Evolutionary conservation across 2,888 invertebrate genomes (phyloP).

Genomic region (Heterodera filipjevi): DNA sequence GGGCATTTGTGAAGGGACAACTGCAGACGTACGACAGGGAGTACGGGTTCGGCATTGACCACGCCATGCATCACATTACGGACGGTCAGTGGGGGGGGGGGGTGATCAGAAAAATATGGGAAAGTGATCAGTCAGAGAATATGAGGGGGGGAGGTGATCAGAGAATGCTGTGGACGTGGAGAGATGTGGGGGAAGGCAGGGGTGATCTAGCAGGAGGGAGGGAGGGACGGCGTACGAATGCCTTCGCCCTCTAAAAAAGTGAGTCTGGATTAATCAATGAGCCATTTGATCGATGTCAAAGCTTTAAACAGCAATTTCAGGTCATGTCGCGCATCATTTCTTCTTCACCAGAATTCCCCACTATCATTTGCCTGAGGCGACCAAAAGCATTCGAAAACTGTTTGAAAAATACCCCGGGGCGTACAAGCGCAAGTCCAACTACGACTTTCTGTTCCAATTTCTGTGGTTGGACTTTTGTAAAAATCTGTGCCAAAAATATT

Average conservation of each 20-base stretch:
- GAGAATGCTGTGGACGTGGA: background rate
- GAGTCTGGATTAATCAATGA: background rate
- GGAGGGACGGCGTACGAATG: no score
- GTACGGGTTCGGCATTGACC: constrained; percentile 55
- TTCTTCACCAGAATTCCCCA: constrained; percentile 63
- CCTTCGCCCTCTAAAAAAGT: no score
- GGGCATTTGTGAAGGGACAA: constrained; percentile 49
- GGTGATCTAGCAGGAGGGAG: no score
- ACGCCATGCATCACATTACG: constrained; percentile 54
- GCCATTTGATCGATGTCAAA: no score
- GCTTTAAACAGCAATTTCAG: constrained; percentile 31
- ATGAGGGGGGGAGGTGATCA: background rate
- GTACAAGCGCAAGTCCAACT: constrained; percentile 55
- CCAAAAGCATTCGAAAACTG: constrained; percentile 51
- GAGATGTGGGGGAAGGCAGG: no score
- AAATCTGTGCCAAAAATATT: background rate
- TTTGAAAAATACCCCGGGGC: constrained; percentile 51
- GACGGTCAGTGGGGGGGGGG: constrained; percentile 43
- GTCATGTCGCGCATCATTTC: constrained; percentile 63
- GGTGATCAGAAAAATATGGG: background rate
- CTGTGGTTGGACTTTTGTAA: constrained; percentile 43
- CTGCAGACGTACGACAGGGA: constrained; percentile 53
- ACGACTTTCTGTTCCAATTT: constrained; percentile 59
- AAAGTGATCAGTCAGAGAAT: background rate
- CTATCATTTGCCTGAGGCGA: constrained; percentile 60